Conservation (phyloP, 2,113 vertebrate species). For the Pionites leucogaster region DNA sequence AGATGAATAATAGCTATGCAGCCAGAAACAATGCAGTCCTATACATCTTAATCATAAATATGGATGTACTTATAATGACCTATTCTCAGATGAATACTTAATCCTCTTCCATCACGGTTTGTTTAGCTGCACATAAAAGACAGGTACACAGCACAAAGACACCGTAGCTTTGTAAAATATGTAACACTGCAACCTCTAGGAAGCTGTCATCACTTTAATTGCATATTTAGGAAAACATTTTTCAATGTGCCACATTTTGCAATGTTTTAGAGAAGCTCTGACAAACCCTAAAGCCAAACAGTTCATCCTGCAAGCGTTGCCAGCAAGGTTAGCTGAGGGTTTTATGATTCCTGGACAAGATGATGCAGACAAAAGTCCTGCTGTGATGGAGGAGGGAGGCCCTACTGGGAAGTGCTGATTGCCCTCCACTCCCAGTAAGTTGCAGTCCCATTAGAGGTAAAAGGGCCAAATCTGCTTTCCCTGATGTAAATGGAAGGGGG, state of each 20-base stretch:
- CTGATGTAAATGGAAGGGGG: neutral
- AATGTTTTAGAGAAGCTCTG: neutral
- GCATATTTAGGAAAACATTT: conserved; percentile 7
- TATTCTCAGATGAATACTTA: conserved; percentile 27
- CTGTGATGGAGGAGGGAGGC: neutral
- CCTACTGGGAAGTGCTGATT: neutral
- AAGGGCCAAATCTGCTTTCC: neutral
- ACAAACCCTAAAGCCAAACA: neutral
- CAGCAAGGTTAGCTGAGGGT: neutral
- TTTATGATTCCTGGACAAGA: neutral
- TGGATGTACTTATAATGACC: conserved; percentile 14
- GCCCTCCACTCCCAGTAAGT: neutral
- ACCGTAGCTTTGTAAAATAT: neutral
- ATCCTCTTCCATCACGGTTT: conserved; percentile 1
- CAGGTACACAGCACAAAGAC: neutral
- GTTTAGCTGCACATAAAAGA: conserved; percentile 2
- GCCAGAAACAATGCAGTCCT: neutral
- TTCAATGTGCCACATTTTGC: neutral
- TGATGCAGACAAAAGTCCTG: neutral
- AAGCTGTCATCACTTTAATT: conserved; percentile 18
- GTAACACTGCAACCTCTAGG: neutral
- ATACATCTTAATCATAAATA: conserved; percentile 49
- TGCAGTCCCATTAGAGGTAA: neutral
- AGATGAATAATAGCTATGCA: neutral
- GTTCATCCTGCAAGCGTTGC: neutral